Evolutionary conservation across 2,888 invertebrate genomes (phyloP), one percentile per base, ranked within the genome.

Genomic region (Orthosia cruda): DNA sequence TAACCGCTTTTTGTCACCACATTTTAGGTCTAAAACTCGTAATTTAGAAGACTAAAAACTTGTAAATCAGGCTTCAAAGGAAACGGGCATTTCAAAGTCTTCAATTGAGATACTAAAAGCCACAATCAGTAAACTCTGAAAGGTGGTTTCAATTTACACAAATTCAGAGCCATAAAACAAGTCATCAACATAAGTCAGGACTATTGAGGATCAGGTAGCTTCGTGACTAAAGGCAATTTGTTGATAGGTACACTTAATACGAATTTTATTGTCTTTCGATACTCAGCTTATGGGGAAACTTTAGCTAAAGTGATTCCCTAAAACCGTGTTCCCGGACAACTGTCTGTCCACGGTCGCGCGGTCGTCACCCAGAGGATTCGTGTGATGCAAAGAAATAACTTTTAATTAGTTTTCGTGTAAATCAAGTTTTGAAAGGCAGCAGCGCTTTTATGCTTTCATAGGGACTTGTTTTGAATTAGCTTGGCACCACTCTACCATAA

Each of bases 401-500:
- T 86, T 82, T 82, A 86, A 86, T 86, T 86, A 79, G 86, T 78
- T 86, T 77, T 67, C 72, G 59, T 76, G 65, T 73, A 80, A 83
- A 75, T 80, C 55, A 82, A 83, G 76, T 77, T 77, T 69, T 71
- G 55, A 71, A 66, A 71, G 20, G 59, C 55, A 63, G 47, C 47
- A 61, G 23, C 47, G 72, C 68, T 68, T 74, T 74, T 58, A 63
- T 81, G 70, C 57, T 73, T 81, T 75, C 62, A 54, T 63, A 49
- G 40, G 81, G 40, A 67, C 26, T 67, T 78, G 52, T 62, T 81
- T 63, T 54, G 63, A 68, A 74, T 66, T 20, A 69, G 26, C 50
- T 50, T 63, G 16, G 9, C 61, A 45, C 49, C 57, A 58, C 16
- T 62, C 57, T 18, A 63, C 52, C 45, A 50, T 45, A 63, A 63